Evolutionary conservation across 2,797 vertebrate species (phyloP).

Genomic region (Sylvilagus floridanus): DNA sequence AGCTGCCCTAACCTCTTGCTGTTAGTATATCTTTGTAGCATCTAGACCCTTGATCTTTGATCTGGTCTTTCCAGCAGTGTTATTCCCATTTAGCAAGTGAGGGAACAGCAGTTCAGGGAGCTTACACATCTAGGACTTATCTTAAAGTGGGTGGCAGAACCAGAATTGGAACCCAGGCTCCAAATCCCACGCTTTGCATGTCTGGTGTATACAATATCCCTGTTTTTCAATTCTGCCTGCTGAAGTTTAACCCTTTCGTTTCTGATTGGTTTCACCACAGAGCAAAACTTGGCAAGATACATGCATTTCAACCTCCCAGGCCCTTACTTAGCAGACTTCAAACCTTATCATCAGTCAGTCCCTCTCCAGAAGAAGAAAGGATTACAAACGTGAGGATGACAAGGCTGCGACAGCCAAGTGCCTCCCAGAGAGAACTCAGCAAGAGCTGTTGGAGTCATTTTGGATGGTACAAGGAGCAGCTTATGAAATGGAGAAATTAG

Average conservation of each 20-base stretch:
- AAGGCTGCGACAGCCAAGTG: neutral
- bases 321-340: constrained; percentile 48
- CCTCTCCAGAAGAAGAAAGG: constrained; percentile 41
- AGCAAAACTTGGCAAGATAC: neutral
- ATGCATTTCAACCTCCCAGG: neutral
- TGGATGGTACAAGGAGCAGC: constrained; percentile 64
- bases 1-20: constrained; percentile 14
- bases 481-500: constrained; percentile 76
- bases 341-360: neutral
- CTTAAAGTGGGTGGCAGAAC: neutral
- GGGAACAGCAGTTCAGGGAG: neutral
- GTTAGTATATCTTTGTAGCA: neutral
- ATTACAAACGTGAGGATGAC: neutral
- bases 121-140: neutral
- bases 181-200: neutral
- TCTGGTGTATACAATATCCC: neutral
- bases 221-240: neutral
- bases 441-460: constrained; percentile 59
- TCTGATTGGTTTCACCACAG: neutral
- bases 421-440: neutral
- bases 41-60: neutral
- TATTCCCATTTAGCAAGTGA: neutral
- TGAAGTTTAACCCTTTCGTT: constrained; percentile 15
- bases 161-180: neutral
- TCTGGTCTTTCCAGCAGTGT: neutral